These are phyloP conservation scores for Tetranychus urticae DNA, from an alignment of 1,140 invertebrate species.

Conservation along the genomic window DNA sequence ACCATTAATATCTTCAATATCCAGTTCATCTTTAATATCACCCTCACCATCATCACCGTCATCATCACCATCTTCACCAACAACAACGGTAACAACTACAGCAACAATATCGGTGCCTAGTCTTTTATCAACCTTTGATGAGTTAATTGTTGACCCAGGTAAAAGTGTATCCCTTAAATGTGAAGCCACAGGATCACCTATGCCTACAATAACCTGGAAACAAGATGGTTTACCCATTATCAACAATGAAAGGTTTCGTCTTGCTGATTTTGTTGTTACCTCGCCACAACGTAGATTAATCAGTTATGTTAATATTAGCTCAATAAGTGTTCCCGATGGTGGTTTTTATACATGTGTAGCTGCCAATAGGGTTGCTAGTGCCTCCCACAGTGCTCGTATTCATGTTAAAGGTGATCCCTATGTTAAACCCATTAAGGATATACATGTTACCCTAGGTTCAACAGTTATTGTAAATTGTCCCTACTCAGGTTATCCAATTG, in stretches of 20 bases:
- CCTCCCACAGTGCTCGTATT: constrained; percentile 52
- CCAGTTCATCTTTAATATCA: neutral
- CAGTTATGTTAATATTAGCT: constrained; percentile 5
- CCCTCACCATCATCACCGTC: neutral
- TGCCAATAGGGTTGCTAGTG: constrained; percentile 46
- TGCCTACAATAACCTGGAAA: constrained; percentile 32
- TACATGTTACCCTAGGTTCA: constrained; percentile 62
- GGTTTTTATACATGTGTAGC: constrained; percentile 48
- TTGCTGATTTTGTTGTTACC: neutral
- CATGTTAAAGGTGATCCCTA: constrained; percentile 67
- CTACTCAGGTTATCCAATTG: constrained; percentile 72
- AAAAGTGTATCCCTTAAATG: constrained; percentile 59
- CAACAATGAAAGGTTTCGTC: constrained; percentile 10
- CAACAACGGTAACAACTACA: constrained; percentile 14
- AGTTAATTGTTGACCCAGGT: constrained; percentile 57
- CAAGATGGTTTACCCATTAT: constrained; percentile 22
- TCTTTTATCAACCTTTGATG: constrained; percentile 55
- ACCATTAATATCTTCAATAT: neutral
- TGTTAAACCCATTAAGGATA: constrained; percentile 67
- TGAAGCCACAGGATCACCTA: constrained; percentile 49
- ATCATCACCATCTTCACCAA: neutral
- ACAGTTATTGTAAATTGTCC: constrained; percentile 68
- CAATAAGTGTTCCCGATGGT: constrained; percentile 16
- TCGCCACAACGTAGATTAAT: neutral
- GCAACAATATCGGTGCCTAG: constrained; percentile 39